Evolutionary conservation across 2,797 vertebrate genomes (phyloP).

Genomic region (Caiman crocodilus): DNA sequence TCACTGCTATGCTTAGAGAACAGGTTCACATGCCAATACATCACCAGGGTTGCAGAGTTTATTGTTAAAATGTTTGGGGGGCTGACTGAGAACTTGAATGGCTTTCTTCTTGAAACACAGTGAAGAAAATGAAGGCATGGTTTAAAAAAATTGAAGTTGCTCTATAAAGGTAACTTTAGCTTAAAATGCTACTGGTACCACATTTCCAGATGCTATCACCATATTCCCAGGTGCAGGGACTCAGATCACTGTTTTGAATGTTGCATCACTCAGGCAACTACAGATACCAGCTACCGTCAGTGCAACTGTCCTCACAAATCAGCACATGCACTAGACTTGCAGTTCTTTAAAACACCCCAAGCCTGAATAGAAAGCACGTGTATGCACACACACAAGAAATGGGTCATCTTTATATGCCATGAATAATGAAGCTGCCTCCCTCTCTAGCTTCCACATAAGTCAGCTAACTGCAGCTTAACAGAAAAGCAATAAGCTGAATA

Average conservation of each 20-base stretch:
- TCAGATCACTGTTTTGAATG: background rate
- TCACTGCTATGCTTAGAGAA: constrained; percentile 43
- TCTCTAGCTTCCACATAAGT: background rate
- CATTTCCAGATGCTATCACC: background rate
- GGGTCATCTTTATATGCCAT: background rate
- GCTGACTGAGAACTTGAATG: background rate
- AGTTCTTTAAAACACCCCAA: background rate
- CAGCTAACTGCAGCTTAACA: background rate
- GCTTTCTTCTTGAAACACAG: background rate
- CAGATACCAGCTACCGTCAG: background rate
- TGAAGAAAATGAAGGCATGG: constrained; percentile 18
- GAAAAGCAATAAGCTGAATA: constrained; percentile 13
- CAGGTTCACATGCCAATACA: background rate
- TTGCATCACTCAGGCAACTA: background rate
- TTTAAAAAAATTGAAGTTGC: background rate
- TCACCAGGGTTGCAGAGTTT: constrained; percentile 26
- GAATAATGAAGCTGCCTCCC: background rate
- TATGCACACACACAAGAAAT: background rate
- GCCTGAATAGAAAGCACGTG: background rate
- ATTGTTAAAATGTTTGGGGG: background rate
- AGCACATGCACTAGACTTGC: background rate
- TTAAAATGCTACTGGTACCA: background rate
- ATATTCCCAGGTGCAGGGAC: background rate
- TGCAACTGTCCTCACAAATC: background rate
- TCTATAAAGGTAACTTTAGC: background rate